phyloP scores from a whole-genome alignment of 2,113 vertebrate species.

The Zosterops hypoxanthus region DNA sequence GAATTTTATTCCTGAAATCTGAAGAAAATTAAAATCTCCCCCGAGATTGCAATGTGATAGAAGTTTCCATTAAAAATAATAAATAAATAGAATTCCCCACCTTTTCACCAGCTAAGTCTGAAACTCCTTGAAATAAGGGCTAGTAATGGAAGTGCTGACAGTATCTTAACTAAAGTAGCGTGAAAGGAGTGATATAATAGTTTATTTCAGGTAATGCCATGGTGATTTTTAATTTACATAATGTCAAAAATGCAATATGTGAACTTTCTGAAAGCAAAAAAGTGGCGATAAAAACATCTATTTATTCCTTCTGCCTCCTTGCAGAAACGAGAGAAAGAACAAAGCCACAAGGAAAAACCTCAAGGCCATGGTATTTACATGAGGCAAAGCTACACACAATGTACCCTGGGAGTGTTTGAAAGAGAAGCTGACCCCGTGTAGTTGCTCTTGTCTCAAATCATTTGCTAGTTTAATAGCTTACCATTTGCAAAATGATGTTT shows the following conservation, averaged over 20 bases:
- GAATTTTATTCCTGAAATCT: background rate
- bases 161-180: constrained; percentile 46
- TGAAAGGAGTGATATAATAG: constrained; percentile 55
- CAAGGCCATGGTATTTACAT: constrained; percentile 23
- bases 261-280: constrained; percentile 55
- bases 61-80: background rate
- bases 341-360: constrained; percentile 46
- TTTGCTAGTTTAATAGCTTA: constrained; percentile 67
- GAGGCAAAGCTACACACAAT: background rate
- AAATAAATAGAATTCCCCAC: background rate
- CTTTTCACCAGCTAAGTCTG: constrained; percentile 1
- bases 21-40: background rate
- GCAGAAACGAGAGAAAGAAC: constrained; percentile 14
- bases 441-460: constrained; percentile 60
- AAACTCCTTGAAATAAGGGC: constrained; percentile 52
- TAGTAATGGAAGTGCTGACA: constrained; percentile 55
- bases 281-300: constrained; percentile 63
- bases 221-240: constrained; percentile 58
- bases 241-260: constrained; percentile 57
- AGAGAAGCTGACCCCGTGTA: constrained; percentile 38
- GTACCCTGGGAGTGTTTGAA: constrained; percentile 29
- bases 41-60: background rate
- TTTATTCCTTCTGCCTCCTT: constrained; percentile 55
- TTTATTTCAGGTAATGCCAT: constrained; percentile 55
- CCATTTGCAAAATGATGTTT: constrained; percentile 61